Conservation (phyloP, 1,140 invertebrate genomes). For the Lamellibrachia luymesi region DNA sequence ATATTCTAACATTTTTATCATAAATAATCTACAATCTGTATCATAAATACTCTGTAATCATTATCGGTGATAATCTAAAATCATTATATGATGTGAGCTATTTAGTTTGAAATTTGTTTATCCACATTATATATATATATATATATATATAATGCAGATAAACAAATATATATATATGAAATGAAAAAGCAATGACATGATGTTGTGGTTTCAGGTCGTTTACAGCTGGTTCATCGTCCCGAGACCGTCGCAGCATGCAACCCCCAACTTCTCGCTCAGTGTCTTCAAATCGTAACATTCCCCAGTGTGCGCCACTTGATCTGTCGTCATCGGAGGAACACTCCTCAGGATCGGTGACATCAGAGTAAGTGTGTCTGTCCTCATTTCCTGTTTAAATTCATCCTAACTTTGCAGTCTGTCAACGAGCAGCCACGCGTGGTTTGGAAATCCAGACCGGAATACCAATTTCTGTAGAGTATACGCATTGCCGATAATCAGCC, state of each 20-base stretch:
- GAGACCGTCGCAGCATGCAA: not conserved
- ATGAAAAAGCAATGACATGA: not conserved
- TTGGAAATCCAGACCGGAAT: no score
- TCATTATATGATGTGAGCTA: no score
- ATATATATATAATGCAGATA: no score
- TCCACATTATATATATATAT: no score
- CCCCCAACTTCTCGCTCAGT: not conserved
- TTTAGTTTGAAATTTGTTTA: no score
- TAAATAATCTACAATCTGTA: no score
- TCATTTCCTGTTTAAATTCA: not conserved
- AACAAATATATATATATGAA: not conserved
- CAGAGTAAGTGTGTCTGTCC: not conserved
- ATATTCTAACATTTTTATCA: no score
- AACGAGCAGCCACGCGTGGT: no score
- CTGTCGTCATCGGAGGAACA: slow-evolving; percentile 17
- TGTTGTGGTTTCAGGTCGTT: slow-evolving; percentile 39
- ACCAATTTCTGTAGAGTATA: no score
- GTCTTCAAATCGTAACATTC: not conserved
- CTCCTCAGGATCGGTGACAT: slow-evolving; percentile 11
- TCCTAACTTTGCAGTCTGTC: no score
- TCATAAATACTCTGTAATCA: no score
- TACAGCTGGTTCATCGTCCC: slow-evolving; percentile 34
- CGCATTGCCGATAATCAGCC: not conserved
- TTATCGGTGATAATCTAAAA: no score
- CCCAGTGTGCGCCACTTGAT: slow-evolving; percentile 13